A percentile compares a stretch with the other conserved stretches of the same genome.
These are phyloP conservation scores for Chaetodon auriga DNA, from an alignment of 2,113 vertebrate genomes.

Conservation along the genomic window DNA sequence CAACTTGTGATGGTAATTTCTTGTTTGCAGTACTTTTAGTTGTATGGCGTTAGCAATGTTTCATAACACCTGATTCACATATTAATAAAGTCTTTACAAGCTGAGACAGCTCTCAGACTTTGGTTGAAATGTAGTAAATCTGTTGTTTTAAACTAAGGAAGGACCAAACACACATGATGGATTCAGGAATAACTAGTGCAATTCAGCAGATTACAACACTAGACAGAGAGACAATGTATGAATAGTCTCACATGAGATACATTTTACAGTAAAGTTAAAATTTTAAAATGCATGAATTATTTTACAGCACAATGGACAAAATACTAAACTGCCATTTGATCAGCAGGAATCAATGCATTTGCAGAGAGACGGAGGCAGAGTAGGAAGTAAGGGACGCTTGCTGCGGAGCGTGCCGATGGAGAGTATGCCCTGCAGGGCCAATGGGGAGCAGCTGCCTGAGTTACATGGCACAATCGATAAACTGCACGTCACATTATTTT, in stretches of 20 bases:
- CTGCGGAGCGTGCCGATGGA: conserved; percentile 31
- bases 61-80: not conserved
- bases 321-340: not conserved
- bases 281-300: not conserved
- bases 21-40: not conserved
- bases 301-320: not conserved
- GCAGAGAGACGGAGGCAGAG: not conserved
- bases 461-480: conserved; percentile 69
- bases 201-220: not conserved
- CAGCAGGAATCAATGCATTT: not conserved
- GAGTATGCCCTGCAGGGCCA: conserved; percentile 48
- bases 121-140: not conserved
- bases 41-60: not conserved
- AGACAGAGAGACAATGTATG: not conserved
- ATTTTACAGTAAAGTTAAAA: not conserved
- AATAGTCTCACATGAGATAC: not conserved
- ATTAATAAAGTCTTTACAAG: not conserved
- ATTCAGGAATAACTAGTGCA: not conserved
- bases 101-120: not conserved
- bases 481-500: conserved; percentile 61
- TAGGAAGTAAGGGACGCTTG: conserved; percentile 17
- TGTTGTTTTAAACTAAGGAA: not conserved
- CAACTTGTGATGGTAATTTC: not conserved
- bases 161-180: not conserved
- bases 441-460: conserved; percentile 49